Percentiles rank a stretch among this genome's conserved stretches.
phyloP scores from a whole-genome alignment of 2,797 vertebrate genomes.

The Psittacula echo region DNA sequence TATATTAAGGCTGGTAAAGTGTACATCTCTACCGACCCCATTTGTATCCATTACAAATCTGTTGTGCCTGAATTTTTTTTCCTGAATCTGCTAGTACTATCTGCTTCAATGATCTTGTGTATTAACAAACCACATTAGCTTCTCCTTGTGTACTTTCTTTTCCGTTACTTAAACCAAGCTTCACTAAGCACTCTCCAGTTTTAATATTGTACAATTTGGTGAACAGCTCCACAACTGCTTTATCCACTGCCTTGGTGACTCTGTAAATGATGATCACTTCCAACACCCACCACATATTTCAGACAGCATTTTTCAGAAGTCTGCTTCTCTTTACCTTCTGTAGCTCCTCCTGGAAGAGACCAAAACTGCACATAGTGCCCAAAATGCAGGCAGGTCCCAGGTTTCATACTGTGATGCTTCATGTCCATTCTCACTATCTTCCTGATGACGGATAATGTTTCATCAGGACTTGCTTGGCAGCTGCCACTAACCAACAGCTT shows the following conservation, averaged over 20 bases:
- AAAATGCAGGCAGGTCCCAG: accelerated
- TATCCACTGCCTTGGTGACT: not conserved
- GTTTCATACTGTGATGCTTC: not conserved
- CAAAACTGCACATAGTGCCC: accelerated
- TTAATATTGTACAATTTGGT: not conserved
- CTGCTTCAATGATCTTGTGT: not conserved
- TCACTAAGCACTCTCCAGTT: not conserved
- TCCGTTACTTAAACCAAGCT: not conserved
- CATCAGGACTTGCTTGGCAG: not conserved
- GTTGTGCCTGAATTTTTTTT: not conserved
- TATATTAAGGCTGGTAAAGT: not conserved
- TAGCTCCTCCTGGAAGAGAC: not conserved
- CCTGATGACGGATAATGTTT: not conserved
- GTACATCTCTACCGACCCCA: not conserved
- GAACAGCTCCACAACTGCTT: not conserved
- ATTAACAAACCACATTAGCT: not conserved
- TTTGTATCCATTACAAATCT: not conserved
- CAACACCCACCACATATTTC: not conserved
- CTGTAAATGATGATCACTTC: not conserved
- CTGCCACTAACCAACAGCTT: not conserved
- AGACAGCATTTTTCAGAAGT: not conserved
- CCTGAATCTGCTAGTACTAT: not conserved
- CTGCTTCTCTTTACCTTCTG: not conserved
- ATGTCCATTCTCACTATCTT: not conserved
- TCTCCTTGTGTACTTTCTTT: not conserved